Base-by-base conservation (phyloP, 2,888 invertebrate species). In the Mythimna pallens region DNA sequence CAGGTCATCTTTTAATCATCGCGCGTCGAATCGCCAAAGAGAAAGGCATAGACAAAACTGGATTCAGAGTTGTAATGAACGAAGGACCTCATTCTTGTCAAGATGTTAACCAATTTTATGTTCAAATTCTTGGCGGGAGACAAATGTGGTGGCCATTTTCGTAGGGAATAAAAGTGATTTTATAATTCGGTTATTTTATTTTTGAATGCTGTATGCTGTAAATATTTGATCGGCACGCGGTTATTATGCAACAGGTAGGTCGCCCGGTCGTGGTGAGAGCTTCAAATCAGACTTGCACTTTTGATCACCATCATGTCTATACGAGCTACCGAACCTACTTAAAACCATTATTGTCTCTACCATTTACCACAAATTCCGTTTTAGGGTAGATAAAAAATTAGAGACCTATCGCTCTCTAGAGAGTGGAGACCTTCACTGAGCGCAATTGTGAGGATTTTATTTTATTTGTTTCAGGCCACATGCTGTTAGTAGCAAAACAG, bases 41-140 rank as follows among this genome's bases (percentile, higher is more conserved):
- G 74, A 94, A 97, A 86, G 97, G 97, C 20, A 93, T 98, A 36
- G 66, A 80, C 63, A 96, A 98, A 73, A 68, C 67, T 6, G 99
- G 99, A 65, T 99, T 98, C 92, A 97, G 99, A 79, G 94, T 98
- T 74, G 98, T 99, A 4, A 97, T 99, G 66, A 99, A 99, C 91
- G 98, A 99, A 92, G 99, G 99, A 0, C 96, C 96, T 69, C 94
- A 98, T 88, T 99, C 86, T 1, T 98, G 25, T 55, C 99, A 99
- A 90, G 98, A 98, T 9, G 98, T 99, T 12, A 98, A 97, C 90
- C 99, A 99, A 93, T 96, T 99, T 78, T 99, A 99, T 92, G 93
- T 99, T 65, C 99, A 99, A 93, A 98, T 99, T 83, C 94, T 99
- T 74, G 99, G 99, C 69, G 98, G 98, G 43, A 97, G 99, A 70